phyloP scores from a whole-genome alignment of 2,888 invertebrate genomes.

The Netelia virgata region DNA sequence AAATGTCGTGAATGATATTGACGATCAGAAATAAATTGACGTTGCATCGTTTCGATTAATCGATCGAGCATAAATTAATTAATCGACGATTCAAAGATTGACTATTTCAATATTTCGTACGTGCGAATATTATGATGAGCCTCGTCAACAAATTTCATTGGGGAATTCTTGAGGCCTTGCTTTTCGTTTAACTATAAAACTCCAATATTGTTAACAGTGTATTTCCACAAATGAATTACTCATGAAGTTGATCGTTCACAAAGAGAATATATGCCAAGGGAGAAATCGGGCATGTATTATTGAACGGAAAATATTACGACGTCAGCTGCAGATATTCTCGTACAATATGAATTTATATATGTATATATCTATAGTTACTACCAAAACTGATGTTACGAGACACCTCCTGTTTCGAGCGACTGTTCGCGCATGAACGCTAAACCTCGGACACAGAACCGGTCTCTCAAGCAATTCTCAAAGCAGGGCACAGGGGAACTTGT shows the following conservation, averaged over 20 bases:
- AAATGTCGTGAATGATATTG: conserved; percentile 1
- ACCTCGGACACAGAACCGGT: conserved; percentile 51
- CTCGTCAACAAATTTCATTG: neutral
- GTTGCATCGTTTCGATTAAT: too few species aligned
- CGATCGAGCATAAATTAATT: too few species aligned
- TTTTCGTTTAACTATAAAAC: neutral
- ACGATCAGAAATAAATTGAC: too few species aligned
- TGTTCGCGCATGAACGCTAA: conserved; percentile 10
- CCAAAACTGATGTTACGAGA: conserved; percentile 38
- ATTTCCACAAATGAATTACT: neutral
- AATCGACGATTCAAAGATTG: too few species aligned
- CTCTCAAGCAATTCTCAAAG: conserved; percentile 55
- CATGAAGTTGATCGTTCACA: conserved; percentile 26
- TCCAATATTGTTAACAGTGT: neutral
- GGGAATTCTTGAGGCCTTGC: too few species aligned
- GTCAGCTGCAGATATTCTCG: conserved; percentile 40
- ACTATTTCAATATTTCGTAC: neutral
- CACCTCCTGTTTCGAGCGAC: neutral
- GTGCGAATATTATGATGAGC: neutral
- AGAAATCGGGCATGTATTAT: conserved; percentile 32
- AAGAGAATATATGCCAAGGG: neutral
- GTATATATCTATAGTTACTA: neutral
- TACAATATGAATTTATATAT: conserved; percentile 3
- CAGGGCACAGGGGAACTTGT: conserved; percentile 53
- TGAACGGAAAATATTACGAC: conserved; percentile 36